These are phyloP conservation scores for Helleia helle DNA, from an alignment of 2,888 invertebrate genomes.

Conservation along the genomic window DNA sequence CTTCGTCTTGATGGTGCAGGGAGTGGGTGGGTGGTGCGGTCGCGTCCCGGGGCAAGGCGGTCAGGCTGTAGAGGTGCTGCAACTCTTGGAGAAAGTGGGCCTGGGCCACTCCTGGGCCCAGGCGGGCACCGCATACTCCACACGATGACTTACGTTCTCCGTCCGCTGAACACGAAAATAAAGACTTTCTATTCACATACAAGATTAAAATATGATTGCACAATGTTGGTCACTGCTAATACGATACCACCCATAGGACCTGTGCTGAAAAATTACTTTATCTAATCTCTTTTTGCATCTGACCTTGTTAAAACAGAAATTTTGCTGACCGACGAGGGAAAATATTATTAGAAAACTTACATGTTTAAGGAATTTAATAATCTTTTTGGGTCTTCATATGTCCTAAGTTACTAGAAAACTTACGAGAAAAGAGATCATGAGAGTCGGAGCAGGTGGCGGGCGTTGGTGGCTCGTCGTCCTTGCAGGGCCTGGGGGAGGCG, in stretches of 20 bases:
- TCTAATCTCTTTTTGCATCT: too few species aligned
- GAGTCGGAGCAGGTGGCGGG: conserved; percentile 55
- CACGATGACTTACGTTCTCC: conserved; percentile 67
- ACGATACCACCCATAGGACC: not conserved
- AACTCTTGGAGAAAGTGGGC: conserved; percentile 67
- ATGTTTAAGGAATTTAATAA: too few species aligned
- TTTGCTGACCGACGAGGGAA: too few species aligned
- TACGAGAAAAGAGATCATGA: conserved; percentile 63
- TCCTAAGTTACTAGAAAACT: too few species aligned
- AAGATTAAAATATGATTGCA: too few species aligned
- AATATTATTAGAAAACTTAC: too few species aligned
- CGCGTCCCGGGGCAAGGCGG: conserved; percentile 57
- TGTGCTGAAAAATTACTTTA: too few species aligned
- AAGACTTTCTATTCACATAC: not conserved
- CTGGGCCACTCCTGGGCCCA: conserved; percentile 67
- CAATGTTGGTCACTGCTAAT: not conserved
- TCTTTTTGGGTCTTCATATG: too few species aligned
- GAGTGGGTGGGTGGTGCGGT: conserved; percentile 47
- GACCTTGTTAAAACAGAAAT: too few species aligned
- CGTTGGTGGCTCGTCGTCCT: conserved; percentile 53
- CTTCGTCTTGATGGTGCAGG: conserved; percentile 64
- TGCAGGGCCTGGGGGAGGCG: conserved; percentile 63
- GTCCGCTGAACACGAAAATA: too few species aligned
- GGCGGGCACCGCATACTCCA: conserved; percentile 64
- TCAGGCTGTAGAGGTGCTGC: conserved; percentile 65